Percentiles rank a stretch among this genome's conserved stretches.
Evolutionary conservation across 2,113 vertebrate species (phyloP).

Genomic region (Halcyon malimbica): DNA sequence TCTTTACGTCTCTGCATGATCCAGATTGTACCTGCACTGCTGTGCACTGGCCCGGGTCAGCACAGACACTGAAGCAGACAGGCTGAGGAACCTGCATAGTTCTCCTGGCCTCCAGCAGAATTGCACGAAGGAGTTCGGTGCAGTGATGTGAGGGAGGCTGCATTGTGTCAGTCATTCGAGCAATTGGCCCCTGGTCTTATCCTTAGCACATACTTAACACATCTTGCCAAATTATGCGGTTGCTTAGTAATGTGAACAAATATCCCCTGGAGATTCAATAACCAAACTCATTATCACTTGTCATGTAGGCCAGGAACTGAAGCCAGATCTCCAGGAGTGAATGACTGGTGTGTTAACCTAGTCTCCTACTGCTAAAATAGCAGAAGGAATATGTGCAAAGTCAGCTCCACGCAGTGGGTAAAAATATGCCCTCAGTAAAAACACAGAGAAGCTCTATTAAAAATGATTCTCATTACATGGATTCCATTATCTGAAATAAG

Average conservation of each 20-base stretch:
- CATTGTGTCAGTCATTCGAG: conserved; percentile 55
- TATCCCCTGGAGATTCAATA: conserved; percentile 69
- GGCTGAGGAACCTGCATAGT: background rate
- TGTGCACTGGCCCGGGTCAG: background rate
- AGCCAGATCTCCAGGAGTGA: conserved; percentile 66
- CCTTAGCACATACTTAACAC: conserved; percentile 55
- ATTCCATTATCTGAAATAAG: conserved; percentile 31
- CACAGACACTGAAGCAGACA: background rate
- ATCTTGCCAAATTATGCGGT: conserved; percentile 62
- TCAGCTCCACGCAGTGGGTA: conserved; percentile 9
- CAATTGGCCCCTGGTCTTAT: conserved; percentile 61
- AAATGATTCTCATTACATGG: conserved; percentile 10
- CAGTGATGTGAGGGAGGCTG: background rate
- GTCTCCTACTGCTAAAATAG: conserved; percentile 58
- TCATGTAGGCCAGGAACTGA: conserved; percentile 66
- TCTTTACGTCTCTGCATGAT: background rate
- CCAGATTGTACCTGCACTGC: fast-evolving
- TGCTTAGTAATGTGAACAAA: conserved; percentile 71
- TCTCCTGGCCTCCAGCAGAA: background rate
- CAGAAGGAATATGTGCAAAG: conserved; percentile 46
- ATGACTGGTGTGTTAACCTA: conserved; percentile 55
- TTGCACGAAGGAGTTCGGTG: background rate
- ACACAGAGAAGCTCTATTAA: conserved; percentile 6
- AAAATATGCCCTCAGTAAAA: conserved; percentile 48
- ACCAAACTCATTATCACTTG: conserved; percentile 71